A percentile compares a stretch with the other conserved stretches of the same genome.
Evolutionary conservation across 1,140 invertebrate genomes (phyloP).

Genomic region (Pachypeltis micranthus): DNA sequence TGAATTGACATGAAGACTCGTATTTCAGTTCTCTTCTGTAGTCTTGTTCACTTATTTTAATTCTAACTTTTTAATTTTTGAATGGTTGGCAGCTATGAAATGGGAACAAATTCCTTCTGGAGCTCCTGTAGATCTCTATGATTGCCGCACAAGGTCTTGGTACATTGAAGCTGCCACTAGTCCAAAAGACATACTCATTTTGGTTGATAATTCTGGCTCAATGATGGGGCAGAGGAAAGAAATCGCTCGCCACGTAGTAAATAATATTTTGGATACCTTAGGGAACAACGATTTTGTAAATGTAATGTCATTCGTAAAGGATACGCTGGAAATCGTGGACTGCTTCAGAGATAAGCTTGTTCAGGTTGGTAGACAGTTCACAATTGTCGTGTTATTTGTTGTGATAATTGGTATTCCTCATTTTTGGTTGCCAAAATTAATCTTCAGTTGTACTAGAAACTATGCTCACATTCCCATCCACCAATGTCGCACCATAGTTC

Average conservation of each 20-base stretch:
- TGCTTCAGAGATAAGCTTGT: conserved; percentile 82
- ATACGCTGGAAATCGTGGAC: conserved; percentile 62
- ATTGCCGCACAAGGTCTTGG: conserved; percentile 78
- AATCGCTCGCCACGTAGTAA: conserved; percentile 87
- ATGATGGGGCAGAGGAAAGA: conserved; percentile 89
- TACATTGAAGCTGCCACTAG: conserved; percentile 94
- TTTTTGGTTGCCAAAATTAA: too few species aligned
- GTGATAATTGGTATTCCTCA: too few species aligned
- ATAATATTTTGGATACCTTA: conserved; percentile 91
- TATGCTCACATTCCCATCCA: too few species aligned
- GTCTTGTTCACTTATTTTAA: too few species aligned
- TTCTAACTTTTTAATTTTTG: too few species aligned
- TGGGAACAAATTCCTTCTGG: conserved; percentile 38
- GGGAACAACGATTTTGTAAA: conserved; percentile 98
- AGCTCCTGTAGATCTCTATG: conserved; percentile 68
- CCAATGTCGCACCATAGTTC: too few species aligned
- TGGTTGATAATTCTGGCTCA: conserved; percentile 90
- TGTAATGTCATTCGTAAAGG: conserved; percentile 75
- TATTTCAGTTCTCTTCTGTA: too few species aligned
- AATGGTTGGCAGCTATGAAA: conserved; percentile 52
- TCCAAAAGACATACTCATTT: conserved; percentile 87
- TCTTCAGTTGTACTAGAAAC: too few species aligned
- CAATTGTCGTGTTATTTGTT: too few species aligned
- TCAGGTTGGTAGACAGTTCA: too few species aligned
- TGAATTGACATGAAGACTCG: too few species aligned